A percentile compares a stretch with the other conserved stretches of the same genome.
These are phyloP conservation scores for Agapostemon virescens DNA, from an alignment of 2,888 invertebrate genomes.

Conservation along the genomic window DNA sequence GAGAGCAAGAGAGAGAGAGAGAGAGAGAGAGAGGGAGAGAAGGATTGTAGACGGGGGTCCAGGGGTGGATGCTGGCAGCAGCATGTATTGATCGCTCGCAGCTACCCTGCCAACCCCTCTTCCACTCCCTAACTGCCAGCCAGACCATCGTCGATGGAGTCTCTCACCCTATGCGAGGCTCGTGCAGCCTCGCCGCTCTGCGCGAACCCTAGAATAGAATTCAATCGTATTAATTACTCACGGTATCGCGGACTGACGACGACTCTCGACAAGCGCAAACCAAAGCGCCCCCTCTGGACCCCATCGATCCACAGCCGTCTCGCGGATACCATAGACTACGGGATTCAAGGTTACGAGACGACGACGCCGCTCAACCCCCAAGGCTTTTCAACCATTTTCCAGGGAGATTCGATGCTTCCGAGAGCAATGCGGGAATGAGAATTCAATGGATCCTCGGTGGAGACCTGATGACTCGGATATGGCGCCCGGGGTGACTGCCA, in stretches of 20 bases:
- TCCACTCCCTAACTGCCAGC: not conserved
- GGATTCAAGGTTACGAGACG: slow-evolving; percentile 40
- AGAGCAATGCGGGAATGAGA: not conserved
- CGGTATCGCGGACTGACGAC: slow-evolving; percentile 59
- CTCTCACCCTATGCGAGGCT: slow-evolving; percentile 36
- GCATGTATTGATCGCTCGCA: slow-evolving; percentile 79
- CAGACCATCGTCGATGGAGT: slow-evolving; percentile 46
- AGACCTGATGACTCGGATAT: not conserved
- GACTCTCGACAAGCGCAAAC: slow-evolving; percentile 54
- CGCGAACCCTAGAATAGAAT: slow-evolving; percentile 62
- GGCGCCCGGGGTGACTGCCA: not conserved
- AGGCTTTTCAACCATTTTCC: slow-evolving; percentile 1
- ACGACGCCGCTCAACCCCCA: not conserved
- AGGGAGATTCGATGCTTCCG: not conserved
- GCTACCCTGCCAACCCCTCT: slow-evolving; percentile 72
- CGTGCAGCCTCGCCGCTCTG: slow-evolving; percentile 48
- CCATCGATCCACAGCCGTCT: slow-evolving; percentile 29
- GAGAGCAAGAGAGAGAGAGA: slow-evolving; percentile 19
- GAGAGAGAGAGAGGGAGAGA: slow-evolving; percentile 23
- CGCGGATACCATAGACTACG: slow-evolving; percentile 24
- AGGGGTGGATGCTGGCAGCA: slow-evolving; percentile 77
- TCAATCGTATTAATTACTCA: slow-evolving; percentile 77
- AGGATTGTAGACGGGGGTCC: slow-evolving; percentile 61
- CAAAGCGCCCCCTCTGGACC: slow-evolving; percentile 20
- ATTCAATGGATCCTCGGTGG: not conserved